Base-by-base conservation (phyloP, 2,888 invertebrate species). In the Empis livida region DNA sequence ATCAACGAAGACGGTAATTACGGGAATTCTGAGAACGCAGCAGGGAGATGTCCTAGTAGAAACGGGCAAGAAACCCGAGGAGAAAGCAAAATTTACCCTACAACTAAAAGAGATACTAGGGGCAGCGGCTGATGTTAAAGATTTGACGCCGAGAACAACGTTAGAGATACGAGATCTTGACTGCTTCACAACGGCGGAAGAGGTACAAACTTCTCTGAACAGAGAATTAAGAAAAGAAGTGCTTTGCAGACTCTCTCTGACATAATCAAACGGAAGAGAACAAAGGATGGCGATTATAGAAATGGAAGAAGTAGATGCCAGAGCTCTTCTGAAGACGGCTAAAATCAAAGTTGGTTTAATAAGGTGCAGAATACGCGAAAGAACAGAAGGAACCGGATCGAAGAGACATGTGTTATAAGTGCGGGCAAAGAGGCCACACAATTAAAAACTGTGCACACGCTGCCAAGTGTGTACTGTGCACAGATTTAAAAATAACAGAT, bases 291-390 rank as follows among this genome's bases (percentile, higher is more conserved):
- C 44, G 1, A 27, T 44, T 14, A 9, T 49, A 1, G 9, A 49
- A 5, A 27, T 42, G 8, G 42, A 31, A 11, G 23, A 6, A 1
- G 3, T 11, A 38, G 16, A 32, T 3, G 49, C 46, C 1, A n/a
- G 17, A 2, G 37, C 35, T 2, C 6, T 47, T 3, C 38, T 45
- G 1, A 37, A 45, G 17, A 16, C 1, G 4, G n/a, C 37, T 0
- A n/a, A 16, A 1, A 41, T 50, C 1, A 47, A 43, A 47, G 45
- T 47, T 1, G 50, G 45, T 13, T 45, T 41, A 40, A 14, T 15
- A 5, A 35, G 44, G 5, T 47, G 43, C 10, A 37, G 41, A 11
- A 37, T 44, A 0, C 16, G 43, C 6, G 30, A 31, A 2, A 47
- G 41, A 41, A 10, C 39, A 3, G 42, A 40, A 30, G 30, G 30